A percentile compares a stretch with the other conserved stretches of the same genome.
Conservation (phyloP, 2,113 vertebrate genomes). For the Stegastes partitus region DNA sequence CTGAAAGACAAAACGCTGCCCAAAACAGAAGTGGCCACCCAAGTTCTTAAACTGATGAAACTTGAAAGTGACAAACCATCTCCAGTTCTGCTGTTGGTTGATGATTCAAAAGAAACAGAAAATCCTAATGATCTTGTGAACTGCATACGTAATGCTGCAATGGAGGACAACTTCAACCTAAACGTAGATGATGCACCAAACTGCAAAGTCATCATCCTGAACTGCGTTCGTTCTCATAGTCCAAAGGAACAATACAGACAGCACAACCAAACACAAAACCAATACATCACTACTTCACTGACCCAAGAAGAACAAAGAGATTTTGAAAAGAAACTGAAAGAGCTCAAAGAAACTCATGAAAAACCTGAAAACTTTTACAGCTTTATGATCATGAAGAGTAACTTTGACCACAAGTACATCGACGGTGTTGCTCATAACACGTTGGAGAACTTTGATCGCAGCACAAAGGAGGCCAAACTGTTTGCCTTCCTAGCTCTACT, state of each 20-base stretch:
- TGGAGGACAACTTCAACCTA: constrained; percentile 12
- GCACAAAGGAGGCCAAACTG: constrained; percentile 6
- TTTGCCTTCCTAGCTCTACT: constrained; percentile 63
- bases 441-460: constrained; percentile 46
- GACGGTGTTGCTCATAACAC: constrained; percentile 46
- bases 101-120: constrained; percentile 63
- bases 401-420: constrained; percentile 60
- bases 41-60: constrained; percentile 60
- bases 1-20: constrained; percentile 64
- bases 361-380: constrained; percentile 78
- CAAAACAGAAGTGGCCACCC: constrained; percentile 61
- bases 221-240: constrained; percentile 67
- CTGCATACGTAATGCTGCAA: background rate
- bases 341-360: constrained; percentile 66
- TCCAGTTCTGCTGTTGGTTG: constrained; percentile 70
- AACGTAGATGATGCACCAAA: constrained; percentile 15
- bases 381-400: constrained; percentile 77
- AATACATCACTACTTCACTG: constrained; percentile 56
- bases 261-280: constrained; percentile 5
- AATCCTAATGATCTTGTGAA: background rate
- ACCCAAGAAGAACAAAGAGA: constrained; percentile 56
- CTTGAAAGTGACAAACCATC: constrained; percentile 43
- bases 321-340: constrained; percentile 73
- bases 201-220: constrained; percentile 60
- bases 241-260: constrained; percentile 11